These are phyloP conservation scores for Protophormia terraenovae DNA, from an alignment of 2,888 invertebrate species.

Conservation along the genomic window DNA sequence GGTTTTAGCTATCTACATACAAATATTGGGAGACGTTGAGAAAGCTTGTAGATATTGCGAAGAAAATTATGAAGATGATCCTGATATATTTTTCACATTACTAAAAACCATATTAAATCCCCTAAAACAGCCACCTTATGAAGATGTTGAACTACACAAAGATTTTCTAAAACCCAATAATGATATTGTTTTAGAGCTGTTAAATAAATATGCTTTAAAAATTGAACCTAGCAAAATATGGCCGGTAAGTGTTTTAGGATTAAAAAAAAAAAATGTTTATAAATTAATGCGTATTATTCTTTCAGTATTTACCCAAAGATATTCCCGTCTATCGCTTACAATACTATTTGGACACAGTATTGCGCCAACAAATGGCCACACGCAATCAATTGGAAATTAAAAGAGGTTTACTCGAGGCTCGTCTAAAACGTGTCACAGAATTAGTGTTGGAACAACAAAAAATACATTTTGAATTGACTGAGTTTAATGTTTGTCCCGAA, in stretches of 20 bases:
- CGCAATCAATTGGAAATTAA: slow-evolving; percentile 89
- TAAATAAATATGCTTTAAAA: slow-evolving; percentile 92
- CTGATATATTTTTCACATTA: slow-evolving; percentile 76
- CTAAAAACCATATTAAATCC: slow-evolving; percentile 83
- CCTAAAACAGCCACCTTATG: slow-evolving; percentile 78
- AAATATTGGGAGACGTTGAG: slow-evolving; percentile 91
- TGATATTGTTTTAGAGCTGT: slow-evolving; percentile 89
- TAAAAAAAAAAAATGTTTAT: not conserved
- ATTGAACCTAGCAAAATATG: slow-evolving; percentile 90
- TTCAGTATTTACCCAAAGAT: slow-evolving; percentile 89
- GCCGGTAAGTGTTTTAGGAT: slow-evolving; percentile 73
- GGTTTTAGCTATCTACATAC: slow-evolving; percentile 95
- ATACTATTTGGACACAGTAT: slow-evolving; percentile 89
- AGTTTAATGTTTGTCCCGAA: slow-evolving; percentile 93
- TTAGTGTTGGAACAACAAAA: slow-evolving; percentile 90
- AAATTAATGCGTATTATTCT: slow-evolving; percentile 40
- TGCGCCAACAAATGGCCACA: slow-evolving; percentile 88
- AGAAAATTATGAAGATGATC: slow-evolving; percentile 84
- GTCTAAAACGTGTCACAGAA: slow-evolving; percentile 91
- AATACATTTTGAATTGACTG: slow-evolving; percentile 91
- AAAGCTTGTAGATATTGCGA: slow-evolving; percentile 94
- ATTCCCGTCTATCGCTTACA: slow-evolving; percentile 90
- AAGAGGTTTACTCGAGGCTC: slow-evolving; percentile 91
- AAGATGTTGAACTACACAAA: slow-evolving; percentile 82
- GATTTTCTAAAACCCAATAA: slow-evolving; percentile 88